These are phyloP conservation scores for Sebastes minor DNA, from an alignment of 2,797 vertebrate species.

Conservation along the genomic window DNA sequence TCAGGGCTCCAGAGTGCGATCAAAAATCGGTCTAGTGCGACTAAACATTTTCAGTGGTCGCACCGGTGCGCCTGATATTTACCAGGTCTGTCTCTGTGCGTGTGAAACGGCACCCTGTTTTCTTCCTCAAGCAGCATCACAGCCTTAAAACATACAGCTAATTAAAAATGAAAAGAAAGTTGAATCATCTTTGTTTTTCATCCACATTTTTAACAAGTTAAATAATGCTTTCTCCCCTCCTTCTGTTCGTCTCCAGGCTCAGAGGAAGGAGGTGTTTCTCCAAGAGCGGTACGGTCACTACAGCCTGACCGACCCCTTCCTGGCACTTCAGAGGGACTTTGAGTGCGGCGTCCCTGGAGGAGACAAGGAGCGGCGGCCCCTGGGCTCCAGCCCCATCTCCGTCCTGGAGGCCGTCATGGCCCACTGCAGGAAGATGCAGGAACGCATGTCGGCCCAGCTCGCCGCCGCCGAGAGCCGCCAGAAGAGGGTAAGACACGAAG, in stretches of 20 bases:
- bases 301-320: conserved; percentile 95
- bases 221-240: not conserved
- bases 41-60: no score
- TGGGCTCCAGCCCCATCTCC: conserved; percentile 92
- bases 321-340: conserved; percentile 96
- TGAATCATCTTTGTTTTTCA: not conserved
- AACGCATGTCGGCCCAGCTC: conserved; percentile 94
- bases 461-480: conserved; percentile 93
- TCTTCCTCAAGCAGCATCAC: no score
- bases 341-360: conserved; percentile 83
- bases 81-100: no score
- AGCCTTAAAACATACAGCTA: no score
- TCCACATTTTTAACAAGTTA: not conserved
- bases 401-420: conserved; percentile 97
- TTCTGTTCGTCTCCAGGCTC: conserved; percentile 80
- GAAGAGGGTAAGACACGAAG: conserved; percentile 87
- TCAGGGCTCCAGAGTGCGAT: no score
- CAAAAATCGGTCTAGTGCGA: no score
- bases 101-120: no score
- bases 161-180: no score
- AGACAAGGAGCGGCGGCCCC: conserved; percentile 86
- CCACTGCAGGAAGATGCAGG: conserved; percentile 98
- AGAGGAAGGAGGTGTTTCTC: conserved; percentile 95
- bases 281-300: conserved; percentile 96
- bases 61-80: no score